phyloP scores from a whole-genome alignment of 2,888 invertebrate species.

The Agelastica alni region DNA sequence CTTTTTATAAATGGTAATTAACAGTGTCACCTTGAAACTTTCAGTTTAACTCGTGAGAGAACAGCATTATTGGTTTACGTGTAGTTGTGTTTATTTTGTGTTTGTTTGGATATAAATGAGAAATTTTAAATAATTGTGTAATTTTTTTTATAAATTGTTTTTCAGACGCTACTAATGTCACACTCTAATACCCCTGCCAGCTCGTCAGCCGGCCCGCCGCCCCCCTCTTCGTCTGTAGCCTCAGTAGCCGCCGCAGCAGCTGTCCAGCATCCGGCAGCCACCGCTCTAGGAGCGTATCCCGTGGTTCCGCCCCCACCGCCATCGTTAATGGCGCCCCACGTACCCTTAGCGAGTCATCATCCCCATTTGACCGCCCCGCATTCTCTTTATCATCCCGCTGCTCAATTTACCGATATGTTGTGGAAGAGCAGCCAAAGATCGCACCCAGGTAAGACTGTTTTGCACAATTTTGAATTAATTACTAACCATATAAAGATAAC shows the following conservation, averaged over 20 bases:
- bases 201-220: conserved; percentile 45
- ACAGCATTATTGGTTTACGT: too few species aligned
- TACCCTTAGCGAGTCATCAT: conserved; percentile 48
- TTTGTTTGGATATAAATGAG: too few species aligned
- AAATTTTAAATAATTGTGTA: too few species aligned
- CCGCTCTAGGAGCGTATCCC: conserved; percentile 44
- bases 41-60: too few species aligned
- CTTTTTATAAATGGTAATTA: too few species aligned
- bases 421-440: conserved; percentile 57
- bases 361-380: conserved; percentile 47
- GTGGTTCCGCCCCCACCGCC: conserved; percentile 53
- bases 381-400: conserved; percentile 50
- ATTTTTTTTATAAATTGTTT: too few species aligned
- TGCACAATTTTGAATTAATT: too few species aligned
- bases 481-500: too few species aligned
- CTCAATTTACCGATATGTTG: conserved; percentile 59
- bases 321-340: conserved; percentile 49
- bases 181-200: conserved; percentile 54
- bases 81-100: too few species aligned
- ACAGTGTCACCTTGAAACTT: too few species aligned
- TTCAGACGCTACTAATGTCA: conserved; percentile 65
- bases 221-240: conserved; percentile 32
- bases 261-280: conserved; percentile 43
- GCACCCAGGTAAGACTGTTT: too few species aligned
- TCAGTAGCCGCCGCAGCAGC: conserved; percentile 37